Conservation (phyloP, 1,140 invertebrate genomes). For the Venustaconcha ellipsiformis region DNA sequence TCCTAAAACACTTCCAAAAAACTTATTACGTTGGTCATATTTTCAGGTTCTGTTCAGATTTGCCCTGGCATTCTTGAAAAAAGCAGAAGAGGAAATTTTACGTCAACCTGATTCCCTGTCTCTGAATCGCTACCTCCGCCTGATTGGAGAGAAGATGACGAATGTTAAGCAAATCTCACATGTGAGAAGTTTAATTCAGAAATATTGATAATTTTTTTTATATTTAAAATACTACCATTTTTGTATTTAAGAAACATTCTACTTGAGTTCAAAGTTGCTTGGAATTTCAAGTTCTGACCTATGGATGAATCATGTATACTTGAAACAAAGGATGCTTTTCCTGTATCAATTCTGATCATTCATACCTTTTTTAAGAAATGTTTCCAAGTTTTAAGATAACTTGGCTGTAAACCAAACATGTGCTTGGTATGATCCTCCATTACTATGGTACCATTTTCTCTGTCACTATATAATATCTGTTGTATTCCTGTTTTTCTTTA, state of each 20-base stretch:
- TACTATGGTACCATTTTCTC: too few relatives aligned
- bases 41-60: constrained; percentile 73
- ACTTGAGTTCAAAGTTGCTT: neutral
- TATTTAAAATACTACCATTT: neutral
- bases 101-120: constrained; percentile 60
- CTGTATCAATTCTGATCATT: neutral
- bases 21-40: neutral
- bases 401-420: too few relatives aligned
- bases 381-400: too few relatives aligned
- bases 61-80: constrained; percentile 73
- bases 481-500: too few relatives aligned
- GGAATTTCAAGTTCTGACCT: neutral
- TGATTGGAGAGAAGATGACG: constrained; percentile 66
- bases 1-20: neutral
- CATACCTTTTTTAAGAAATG: too few relatives aligned
- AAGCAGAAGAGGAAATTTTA: constrained; percentile 71
- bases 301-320: neutral
- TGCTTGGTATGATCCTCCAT: too few relatives aligned
- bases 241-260: neutral
- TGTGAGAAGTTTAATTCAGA: constrained; percentile 37
- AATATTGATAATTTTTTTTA: neutral
- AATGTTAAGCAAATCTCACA: constrained; percentile 66
- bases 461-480: too few relatives aligned
- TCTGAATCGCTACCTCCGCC: constrained; percentile 69
- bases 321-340: neutral